Base-by-base conservation (phyloP, 2,888 invertebrate genomes). In the Neuroscelio doddi region DNA sequence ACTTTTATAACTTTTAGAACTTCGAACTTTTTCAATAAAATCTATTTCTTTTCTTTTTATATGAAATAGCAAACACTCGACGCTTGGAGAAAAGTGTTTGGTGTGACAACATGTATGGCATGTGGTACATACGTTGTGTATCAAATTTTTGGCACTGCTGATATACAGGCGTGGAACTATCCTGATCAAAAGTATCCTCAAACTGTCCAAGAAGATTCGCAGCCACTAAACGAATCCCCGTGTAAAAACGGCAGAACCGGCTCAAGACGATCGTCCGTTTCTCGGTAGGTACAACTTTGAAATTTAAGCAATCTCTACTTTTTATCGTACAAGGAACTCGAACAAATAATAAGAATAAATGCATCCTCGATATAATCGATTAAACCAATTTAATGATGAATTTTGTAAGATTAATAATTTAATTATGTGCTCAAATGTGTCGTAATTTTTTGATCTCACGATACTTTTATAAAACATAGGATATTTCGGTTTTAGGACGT, bases 61-160 rank as follows among this genome's bases (percentile, higher is more conserved):
- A 47, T 62, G 36, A 61, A 71, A 26, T 73, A 86, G 85, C 85
- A 84, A 77, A 78, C 81, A 24, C 77, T 85, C 56, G 84, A 71
- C 2, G 88, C 90, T 41, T 91, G 91, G 91, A 86, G 89, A 51
- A 86, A 84, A 49, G 90, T 90, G n/a, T 91, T 91, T 74, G 87
- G 87, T 46, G 85, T 90, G 26, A 86, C 90, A n/a, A 87, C 89
- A 1, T 84, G 86, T 38, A 87, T 91, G 5, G 86, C 90, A 0
- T 86, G 89, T 47, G 83, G 85, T 9, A 91, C 91, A 0, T 91
- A 91, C 75, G 70, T 88, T 1, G 85, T 89, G 41, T 91, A 88
- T 75, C 91, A 91, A 82, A 85, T 90, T 38, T 91, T 88, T 80
- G 91, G 90, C 2, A 90, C 91, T 0, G 89, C 88, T 16, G 89